Conservation (phyloP, 2,888 invertebrate species). For the Tetranychus truncatus region DNA sequence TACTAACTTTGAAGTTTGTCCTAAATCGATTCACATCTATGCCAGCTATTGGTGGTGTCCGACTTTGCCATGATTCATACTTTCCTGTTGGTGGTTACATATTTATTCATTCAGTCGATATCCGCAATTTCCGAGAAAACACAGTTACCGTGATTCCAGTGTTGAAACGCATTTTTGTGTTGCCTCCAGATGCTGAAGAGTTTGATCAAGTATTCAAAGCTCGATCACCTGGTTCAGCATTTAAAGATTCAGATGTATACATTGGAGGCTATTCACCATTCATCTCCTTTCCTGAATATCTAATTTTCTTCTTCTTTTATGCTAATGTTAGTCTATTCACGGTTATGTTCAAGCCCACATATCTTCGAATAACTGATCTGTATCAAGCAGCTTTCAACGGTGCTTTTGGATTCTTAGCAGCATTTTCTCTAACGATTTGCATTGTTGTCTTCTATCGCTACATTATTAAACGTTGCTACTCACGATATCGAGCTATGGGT, state of each 20-base stretch:
- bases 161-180: neutral
- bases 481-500: neutral
- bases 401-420: neutral
- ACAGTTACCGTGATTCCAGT: neutral
- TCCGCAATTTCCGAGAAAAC: neutral
- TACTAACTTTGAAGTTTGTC: neutral
- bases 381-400: neutral
- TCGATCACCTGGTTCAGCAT: neutral
- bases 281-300: neutral
- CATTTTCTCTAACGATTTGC: neutral
- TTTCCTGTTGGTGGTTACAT: slow-evolving; percentile 1
- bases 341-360: neutral
- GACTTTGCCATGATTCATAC: neutral
- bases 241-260: neutral
- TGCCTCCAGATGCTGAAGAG: neutral
- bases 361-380: neutral
- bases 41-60: slow-evolving; percentile 6
- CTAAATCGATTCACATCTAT: neutral
- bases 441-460: neutral
- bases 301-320: neutral
- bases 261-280: neutral
- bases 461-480: neutral
- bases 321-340: neutral
- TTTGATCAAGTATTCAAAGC: slow-evolving; percentile 9
- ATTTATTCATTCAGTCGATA: neutral